Percentiles rank a stretch among this genome's conserved stretches.
Conservation (phyloP, 2,888 invertebrate genomes). For the Pachliopta kotzebuea region DNA sequence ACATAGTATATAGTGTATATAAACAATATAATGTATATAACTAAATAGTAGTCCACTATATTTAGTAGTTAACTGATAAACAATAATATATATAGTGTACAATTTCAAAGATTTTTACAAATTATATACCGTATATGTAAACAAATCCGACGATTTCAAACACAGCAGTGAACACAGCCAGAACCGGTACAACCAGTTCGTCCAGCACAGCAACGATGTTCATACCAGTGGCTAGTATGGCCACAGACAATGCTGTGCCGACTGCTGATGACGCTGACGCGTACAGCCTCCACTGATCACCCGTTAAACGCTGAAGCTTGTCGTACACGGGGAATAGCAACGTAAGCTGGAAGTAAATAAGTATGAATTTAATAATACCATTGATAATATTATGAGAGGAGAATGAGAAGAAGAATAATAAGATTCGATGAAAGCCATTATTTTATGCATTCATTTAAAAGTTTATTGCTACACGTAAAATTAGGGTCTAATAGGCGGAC, state of each 20-base stretch:
- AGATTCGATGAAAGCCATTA: no score
- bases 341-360: conserved; percentile 53
- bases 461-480: no score
- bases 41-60: no score
- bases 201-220: conserved; percentile 60
- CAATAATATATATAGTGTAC: no score
- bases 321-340: conserved; percentile 70
- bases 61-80: no score
- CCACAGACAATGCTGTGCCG: conserved; percentile 65
- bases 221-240: conserved; percentile 58
- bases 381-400: no score
- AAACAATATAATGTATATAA: no score
- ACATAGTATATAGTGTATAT: no score
- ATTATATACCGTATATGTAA: conserved; percentile 66
- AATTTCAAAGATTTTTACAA: background rate
- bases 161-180: conserved; percentile 60
- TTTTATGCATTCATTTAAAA: no score
- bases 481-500: no score
- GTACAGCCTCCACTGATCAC: conserved; percentile 69
- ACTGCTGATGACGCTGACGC: conserved; percentile 63
- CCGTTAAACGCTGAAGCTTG: conserved; percentile 61
- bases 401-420: no score
- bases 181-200: conserved; percentile 59
- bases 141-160: conserved; percentile 69
- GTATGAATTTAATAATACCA: background rate